These are phyloP conservation scores for Gerris lacustris DNA, from an alignment of 2,888 invertebrate species.

Conservation along the genomic window DNA sequence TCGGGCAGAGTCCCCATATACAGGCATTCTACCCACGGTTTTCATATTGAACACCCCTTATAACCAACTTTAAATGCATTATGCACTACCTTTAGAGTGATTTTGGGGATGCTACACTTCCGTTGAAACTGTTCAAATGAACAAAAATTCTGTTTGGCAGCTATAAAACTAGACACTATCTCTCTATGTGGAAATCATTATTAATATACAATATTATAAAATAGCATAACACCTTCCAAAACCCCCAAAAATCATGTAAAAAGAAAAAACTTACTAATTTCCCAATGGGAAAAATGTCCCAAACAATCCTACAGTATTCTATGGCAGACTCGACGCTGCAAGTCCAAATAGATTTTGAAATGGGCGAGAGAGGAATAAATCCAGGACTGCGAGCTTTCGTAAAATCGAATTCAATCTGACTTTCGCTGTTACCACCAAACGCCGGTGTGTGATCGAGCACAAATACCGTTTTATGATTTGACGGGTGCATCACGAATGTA, in stretches of 20 bases:
- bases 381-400: conserved; percentile 55
- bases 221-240: neutral
- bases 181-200: no score
- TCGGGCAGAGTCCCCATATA: no score
- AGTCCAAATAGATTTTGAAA: conserved; percentile 91
- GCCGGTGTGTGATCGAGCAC: conserved; percentile 88
- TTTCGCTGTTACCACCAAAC: conserved; percentile 73
- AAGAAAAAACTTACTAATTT: conserved; percentile 50
- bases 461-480: conserved; percentile 89
- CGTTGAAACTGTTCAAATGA: no score
- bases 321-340: conserved; percentile 88
- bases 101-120: no score
- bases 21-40: no score
- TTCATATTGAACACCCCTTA: no score
- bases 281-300: conserved; percentile 89
- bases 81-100: no score
- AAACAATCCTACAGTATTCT: conserved; percentile 91
- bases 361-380: conserved; percentile 64
- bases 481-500: conserved; percentile 45
- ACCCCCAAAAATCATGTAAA: conserved; percentile 2
- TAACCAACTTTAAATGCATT: no score
- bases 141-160: no score
- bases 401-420: conserved; percentile 71
- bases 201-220: no score
- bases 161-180: no score